Evolutionary conservation across 1,140 invertebrate species (phyloP).

Genomic region (Cepaea nemoralis): DNA sequence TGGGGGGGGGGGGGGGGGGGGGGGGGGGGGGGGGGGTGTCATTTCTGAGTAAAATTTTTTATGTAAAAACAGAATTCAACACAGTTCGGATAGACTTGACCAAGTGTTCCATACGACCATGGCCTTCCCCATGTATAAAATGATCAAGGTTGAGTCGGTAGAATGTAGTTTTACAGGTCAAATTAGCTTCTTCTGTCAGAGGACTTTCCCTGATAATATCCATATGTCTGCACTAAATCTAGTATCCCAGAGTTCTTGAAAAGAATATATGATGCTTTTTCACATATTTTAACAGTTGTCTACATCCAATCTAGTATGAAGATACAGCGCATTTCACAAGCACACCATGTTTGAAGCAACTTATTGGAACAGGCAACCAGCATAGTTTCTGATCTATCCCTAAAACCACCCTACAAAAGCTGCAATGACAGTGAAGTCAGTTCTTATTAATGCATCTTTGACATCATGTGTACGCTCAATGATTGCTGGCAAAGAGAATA

Average conservation of each 20-base stretch:
- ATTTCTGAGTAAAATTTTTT: too few relatives aligned
- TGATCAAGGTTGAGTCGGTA: conserved; percentile 77
- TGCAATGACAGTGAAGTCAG: conserved; percentile 79
- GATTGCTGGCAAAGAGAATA: conserved; percentile 78
- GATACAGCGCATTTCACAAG: conserved; percentile 76
- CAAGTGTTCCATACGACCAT: conserved; percentile 66
- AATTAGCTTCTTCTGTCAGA: conserved; percentile 73
- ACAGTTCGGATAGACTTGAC: conserved; percentile 69
- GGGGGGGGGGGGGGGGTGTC: too few relatives aligned
- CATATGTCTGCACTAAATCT: conserved; percentile 69
- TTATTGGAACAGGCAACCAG: conserved; percentile 61
- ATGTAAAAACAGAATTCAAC: too few relatives aligned
- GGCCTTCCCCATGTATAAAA: conserved; percentile 57
- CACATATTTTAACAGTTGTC: conserved; percentile 72
- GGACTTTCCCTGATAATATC: conserved; percentile 68
- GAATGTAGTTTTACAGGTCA: conserved; percentile 74
- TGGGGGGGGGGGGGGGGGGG: too few relatives aligned
- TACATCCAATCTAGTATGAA: conserved; percentile 78
- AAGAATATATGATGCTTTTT: conserved; percentile 71
- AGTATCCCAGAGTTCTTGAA: conserved; percentile 67
- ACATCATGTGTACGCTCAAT: conserved; percentile 82
- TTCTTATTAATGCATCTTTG: conserved; percentile 81
- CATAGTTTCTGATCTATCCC: conserved; percentile 75
- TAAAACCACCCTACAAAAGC: conserved; percentile 79
- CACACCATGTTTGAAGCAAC: conserved; percentile 77